These are phyloP conservation scores for Papilio xuthus DNA, from an alignment of 1,140 invertebrate genomes.

Conservation along the genomic window DNA sequence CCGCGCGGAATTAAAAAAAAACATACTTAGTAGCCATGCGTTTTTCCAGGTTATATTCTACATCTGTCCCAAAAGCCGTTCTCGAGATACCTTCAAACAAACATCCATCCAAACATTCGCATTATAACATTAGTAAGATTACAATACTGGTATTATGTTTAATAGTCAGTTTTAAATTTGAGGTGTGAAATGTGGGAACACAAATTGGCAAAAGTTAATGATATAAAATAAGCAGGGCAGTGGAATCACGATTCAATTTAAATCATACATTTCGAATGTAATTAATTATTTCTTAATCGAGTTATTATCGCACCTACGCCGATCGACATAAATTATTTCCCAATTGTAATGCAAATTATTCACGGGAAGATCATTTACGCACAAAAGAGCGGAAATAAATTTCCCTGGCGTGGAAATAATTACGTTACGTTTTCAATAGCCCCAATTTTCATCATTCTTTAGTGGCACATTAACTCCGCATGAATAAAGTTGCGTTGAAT, in stretches of 20 bases:
- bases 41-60: too few species aligned
- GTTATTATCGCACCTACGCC: slow-evolving; percentile 17
- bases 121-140: too few species aligned
- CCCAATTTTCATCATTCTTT: slow-evolving; percentile 14
- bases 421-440: slow-evolving; percentile 23
- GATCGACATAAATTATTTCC: slow-evolving; percentile 23
- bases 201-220: too few species aligned
- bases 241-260: background rate
- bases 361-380: slow-evolving; percentile 20
- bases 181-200: too few species aligned
- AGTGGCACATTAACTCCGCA: slow-evolving; percentile 20
- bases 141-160: too few species aligned
- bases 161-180: too few species aligned
- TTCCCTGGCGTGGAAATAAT: slow-evolving; percentile 27
- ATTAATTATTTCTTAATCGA: slow-evolving; percentile 25
- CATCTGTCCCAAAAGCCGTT: too few species aligned
- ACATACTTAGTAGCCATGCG: too few species aligned
- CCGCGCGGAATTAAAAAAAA: too few species aligned
- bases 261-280: slow-evolving; percentile 5
- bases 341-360: slow-evolving; percentile 34
- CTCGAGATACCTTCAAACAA: too few species aligned
- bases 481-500: background rate
- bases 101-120: too few species aligned
- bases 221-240: background rate
- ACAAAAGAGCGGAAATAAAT: slow-evolving; percentile 35